Percentiles rank a stretch among this genome's conserved stretches.
Conservation (phyloP, 1,140 invertebrate species). For the Eubasilissa regina region DNA sequence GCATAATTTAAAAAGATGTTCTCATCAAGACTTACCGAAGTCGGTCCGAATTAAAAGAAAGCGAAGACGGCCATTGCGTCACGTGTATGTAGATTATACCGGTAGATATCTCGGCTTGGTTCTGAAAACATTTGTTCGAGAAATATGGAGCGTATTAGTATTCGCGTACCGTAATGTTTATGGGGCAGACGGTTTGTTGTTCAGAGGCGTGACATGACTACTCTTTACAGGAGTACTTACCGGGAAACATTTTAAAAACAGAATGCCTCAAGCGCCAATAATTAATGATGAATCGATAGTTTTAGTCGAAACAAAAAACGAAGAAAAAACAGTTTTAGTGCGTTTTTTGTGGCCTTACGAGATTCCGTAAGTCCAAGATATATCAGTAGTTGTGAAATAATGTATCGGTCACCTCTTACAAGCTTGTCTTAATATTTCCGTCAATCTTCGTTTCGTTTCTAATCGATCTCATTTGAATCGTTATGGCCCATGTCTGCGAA, state of each 20-base stretch:
- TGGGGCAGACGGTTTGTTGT: background rate
- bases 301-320: too few species aligned
- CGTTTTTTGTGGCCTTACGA: too few species aligned
- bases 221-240: background rate
- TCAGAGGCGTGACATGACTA: background rate
- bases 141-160: background rate
- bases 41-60: conserved; percentile 1
- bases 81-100: background rate
- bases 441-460: too few species aligned
- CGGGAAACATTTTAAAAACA: background rate
- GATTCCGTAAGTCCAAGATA: too few species aligned
- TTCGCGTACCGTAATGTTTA: background rate
- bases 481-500: too few species aligned
- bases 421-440: too few species aligned
- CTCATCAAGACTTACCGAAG: background rate
- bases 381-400: too few species aligned
- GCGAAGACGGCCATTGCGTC: background rate
- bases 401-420: too few species aligned
- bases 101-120: background rate
- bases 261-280: background rate
- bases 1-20: conserved; percentile 29
- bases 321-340: too few species aligned
- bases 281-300: too few species aligned
- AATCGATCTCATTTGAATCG: too few species aligned
- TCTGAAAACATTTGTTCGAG: background rate